A percentile compares a stretch with the other conserved stretches of the same genome.
Evolutionary conservation across 2,888 invertebrate species (phyloP).

Genomic region (Gari tellinella): DNA sequence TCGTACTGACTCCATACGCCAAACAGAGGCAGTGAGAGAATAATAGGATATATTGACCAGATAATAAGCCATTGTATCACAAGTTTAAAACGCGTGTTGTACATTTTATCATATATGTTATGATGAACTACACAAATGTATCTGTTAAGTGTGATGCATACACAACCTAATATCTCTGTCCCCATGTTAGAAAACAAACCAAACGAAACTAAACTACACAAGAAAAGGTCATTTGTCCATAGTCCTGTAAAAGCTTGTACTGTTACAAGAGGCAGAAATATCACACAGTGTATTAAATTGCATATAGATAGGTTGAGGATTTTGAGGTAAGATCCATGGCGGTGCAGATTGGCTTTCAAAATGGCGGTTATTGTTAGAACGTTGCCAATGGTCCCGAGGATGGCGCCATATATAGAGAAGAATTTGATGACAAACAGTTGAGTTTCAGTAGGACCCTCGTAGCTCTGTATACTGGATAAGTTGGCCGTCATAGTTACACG

Average conservation of each 20-base stretch:
- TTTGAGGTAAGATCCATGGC: conserved; percentile 54
- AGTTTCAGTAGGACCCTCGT: conserved; percentile 3
- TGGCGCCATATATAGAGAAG: conserved; percentile 34
- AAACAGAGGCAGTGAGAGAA: conserved; percentile 61
- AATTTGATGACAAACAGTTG: conserved; percentile 45
- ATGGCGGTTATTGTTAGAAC: conserved; percentile 55
- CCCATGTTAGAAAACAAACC: conserved; percentile 59
- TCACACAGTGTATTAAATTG: conserved; percentile 53
- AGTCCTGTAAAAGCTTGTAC: conserved; percentile 48
- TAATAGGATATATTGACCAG: conserved; percentile 63
- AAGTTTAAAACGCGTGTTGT: conserved; percentile 36
- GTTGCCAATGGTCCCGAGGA: conserved; percentile 58
- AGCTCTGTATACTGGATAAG: not conserved
- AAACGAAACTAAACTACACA: conserved; percentile 58
- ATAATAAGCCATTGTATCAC: conserved; percentile 48
- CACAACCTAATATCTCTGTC: conserved; percentile 61
- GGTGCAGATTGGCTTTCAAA: conserved; percentile 47
- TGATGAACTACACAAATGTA: conserved; percentile 61
- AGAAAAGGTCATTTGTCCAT: conserved; percentile 26
- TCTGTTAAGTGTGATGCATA: conserved; percentile 65
- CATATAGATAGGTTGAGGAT: conserved; percentile 62
- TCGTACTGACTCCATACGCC: conserved; percentile 60
- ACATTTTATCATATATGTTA: conserved; percentile 42
- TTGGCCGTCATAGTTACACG: not conserved
- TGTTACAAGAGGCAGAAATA: conserved; percentile 57